These are phyloP conservation scores for Acipenser ruthenus DNA, from an alignment of 2,797 vertebrate genomes.

Conservation along the genomic window DNA sequence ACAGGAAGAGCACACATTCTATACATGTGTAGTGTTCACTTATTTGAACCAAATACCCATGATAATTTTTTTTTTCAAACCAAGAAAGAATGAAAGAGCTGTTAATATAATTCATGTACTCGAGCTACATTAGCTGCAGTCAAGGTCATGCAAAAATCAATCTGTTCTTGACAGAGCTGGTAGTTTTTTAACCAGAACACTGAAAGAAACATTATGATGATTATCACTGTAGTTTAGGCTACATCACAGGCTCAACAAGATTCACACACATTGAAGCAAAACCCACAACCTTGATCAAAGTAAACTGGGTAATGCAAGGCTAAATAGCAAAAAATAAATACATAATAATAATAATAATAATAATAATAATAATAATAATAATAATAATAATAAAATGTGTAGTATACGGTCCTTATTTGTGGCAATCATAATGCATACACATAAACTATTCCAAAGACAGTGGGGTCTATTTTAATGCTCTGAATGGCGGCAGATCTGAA, in stretches of 20 bases:
- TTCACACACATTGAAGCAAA: not conserved
- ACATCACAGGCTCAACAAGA: not conserved
- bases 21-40: constrained; percentile 11
- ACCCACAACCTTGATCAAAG: not conserved
- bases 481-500: too few relatives aligned
- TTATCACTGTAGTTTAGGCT: not conserved
- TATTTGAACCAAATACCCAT: constrained; percentile 5
- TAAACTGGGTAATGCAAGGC: not conserved
- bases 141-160: not conserved
- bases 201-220: not conserved
- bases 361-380: too few relatives aligned
- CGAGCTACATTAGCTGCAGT: not conserved
- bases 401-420: too few relatives aligned
- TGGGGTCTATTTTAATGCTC: too few relatives aligned
- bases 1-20: constrained; percentile 13
- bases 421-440: too few relatives aligned
- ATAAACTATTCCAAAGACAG: too few relatives aligned
- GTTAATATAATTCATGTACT: not conserved
- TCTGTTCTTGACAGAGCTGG: not conserved
- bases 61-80: not conserved
- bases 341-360: too few relatives aligned
- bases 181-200: not conserved
- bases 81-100: not conserved
- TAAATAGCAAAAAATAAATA: not conserved
- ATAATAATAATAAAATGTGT: too few relatives aligned